A percentile compares a stretch with the other conserved stretches of the same genome.
These are phyloP conservation scores for Amphimedon queenslandica DNA, from an alignment of 37 sponge, comb jelly and placozoan species.

Conservation along the genomic window DNA sequence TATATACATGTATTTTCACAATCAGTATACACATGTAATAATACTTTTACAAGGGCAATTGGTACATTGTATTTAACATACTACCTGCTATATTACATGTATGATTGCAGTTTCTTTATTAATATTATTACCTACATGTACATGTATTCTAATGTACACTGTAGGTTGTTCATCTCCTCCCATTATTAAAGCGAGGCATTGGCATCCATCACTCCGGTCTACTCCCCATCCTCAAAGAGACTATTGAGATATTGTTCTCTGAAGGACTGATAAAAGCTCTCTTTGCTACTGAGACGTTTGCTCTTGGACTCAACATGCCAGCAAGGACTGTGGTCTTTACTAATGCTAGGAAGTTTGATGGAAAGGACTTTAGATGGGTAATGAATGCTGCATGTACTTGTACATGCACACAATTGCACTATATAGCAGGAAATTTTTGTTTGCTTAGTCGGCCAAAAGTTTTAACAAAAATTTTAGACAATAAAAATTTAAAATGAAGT, in stretches of 20 bases:
- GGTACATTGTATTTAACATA: too few relatives aligned
- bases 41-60: too few relatives aligned
- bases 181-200: conserved; percentile 92
- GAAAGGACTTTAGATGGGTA: conserved; percentile 91
- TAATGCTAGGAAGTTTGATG: conserved; percentile 92
- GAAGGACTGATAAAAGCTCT: conserved; percentile 98
- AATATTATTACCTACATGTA: too few relatives aligned
- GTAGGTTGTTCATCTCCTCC: conserved; percentile 86
- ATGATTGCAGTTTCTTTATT: too few relatives aligned
- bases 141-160: too few relatives aligned
- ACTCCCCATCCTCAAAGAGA: conserved; percentile 97
- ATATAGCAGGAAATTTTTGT: too few relatives aligned
- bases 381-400: neutral
- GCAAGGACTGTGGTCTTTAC: conserved; percentile 99
- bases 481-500: too few relatives aligned
- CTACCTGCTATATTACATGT: too few relatives aligned
- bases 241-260: conserved; percentile 91
- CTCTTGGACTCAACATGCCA: conserved; percentile 99
- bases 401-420: neutral
- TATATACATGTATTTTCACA: too few relatives aligned
- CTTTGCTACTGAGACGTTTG: conserved; percentile 99
- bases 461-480: too few relatives aligned
- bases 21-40: too few relatives aligned
- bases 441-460: too few relatives aligned
- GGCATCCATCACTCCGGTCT: conserved; percentile 98